Percentiles rank a stretch among this genome's conserved stretches.
Conservation (phyloP, 2,113 vertebrate genomes). For the Rhea pennata region DNA sequence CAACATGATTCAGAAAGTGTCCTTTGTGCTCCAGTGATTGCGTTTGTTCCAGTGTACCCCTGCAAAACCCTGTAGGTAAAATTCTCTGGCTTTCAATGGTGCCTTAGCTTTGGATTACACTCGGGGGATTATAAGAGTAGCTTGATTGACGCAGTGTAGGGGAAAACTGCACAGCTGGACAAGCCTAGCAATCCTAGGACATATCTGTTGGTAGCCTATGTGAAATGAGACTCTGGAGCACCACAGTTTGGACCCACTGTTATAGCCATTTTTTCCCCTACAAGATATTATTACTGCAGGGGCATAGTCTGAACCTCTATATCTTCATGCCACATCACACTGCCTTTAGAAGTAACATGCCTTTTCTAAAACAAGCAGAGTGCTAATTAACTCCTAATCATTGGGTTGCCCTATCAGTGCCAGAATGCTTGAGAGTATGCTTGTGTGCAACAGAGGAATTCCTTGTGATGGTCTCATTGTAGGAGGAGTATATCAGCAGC, state of each 20-base stretch:
- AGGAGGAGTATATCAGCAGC: neutral
- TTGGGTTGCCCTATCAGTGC: neutral
- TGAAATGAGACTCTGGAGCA: neutral
- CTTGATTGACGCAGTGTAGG: neutral
- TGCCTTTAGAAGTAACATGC: neutral
- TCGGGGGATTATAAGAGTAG: neutral
- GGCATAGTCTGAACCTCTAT: neutral
- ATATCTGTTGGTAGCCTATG: neutral
- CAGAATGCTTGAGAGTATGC: neutral
- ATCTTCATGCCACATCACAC: neutral
- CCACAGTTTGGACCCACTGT: neutral
- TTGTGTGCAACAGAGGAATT: neutral
- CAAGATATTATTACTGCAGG: neutral
- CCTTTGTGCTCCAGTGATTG: neutral
- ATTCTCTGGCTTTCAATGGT: neutral
- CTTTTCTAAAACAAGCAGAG: neutral
- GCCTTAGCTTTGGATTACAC: neutral
- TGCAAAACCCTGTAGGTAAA: neutral
- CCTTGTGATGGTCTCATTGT: neutral
- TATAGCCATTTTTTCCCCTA: neutral
- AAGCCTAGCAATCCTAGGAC: neutral
- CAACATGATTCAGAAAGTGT: neutral
- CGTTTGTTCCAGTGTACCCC: neutral
- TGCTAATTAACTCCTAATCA: neutral
- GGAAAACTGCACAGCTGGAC: neutral